Evolutionary conservation across 2,113 vertebrate species (phyloP), one percentile per base, ranked within the genome.

Genomic region (Beaufortia kweichowensis): DNA sequence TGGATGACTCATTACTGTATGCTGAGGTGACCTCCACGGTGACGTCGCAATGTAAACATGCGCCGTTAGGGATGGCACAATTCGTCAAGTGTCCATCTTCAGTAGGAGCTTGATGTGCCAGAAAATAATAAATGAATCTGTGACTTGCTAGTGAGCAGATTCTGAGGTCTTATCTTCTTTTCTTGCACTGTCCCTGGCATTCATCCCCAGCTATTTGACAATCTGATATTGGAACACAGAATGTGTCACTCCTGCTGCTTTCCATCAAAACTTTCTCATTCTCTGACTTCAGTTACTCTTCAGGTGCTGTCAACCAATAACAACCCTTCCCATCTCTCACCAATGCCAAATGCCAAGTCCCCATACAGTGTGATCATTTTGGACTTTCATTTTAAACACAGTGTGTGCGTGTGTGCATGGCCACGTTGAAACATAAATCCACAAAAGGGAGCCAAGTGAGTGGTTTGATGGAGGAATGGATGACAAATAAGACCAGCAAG

Each of bases 401-500:
- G 53, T 23, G 57, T 53, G 75, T 15, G 2, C 14, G 21, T 10
- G 76, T 26, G 28, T 48, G 6, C 69, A 23, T 80, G 31, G 53
- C 26, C 33, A 65, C 5, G 15, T 15, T 65, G 65, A 81, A 56
- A 41, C 79, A 78, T 69, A 83, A 82, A 83, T 76, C 66, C 57
- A 76, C 79, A 41, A 26, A 65, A 29, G 24, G 67, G 61, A 43
- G 50, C 31, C 56, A 35, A 57, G 80, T 76, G 11, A 77, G 79
- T 84, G 53, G 63, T 56, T 69, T 57, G n/a, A 76, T 55, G 60
- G 48, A 24, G 71, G 23, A 85, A 62, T 29, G 21, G 70, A 81
- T 83, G 77, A 70, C 68, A 78, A 83, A 87, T 17, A 66, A 43
- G 63, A 80, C 70, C 55, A 61, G 43, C 28, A 61, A 12, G 59